phyloP scores from a whole-genome alignment of 1,140 invertebrate genomes.

The Brachionus rubens region DNA sequence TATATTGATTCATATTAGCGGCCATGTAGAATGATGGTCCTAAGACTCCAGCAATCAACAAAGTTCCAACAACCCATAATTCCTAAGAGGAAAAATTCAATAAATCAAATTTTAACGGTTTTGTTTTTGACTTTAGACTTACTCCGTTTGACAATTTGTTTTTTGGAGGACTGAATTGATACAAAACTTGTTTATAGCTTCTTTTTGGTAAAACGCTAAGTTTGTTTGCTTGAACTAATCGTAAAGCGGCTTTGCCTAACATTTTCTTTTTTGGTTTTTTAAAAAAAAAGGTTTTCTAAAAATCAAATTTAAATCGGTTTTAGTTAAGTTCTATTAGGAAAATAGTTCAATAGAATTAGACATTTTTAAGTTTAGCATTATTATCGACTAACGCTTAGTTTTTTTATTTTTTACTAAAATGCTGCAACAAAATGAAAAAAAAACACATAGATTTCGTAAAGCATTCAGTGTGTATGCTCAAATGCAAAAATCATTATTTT shows the following conservation, averaged over 20 bases:
- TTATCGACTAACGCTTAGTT: not conserved
- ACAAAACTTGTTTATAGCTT: conserved; percentile 23
- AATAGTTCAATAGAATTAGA: too few species aligned
- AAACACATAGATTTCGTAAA: too few species aligned
- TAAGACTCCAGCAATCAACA: not conserved
- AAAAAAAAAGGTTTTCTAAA: not conserved
- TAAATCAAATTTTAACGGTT: not conserved
- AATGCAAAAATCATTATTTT: too few species aligned
- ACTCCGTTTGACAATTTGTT: conserved; percentile 35
- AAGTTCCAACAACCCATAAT: not conserved
- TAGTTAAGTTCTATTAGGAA: not conserved
- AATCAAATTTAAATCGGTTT: not conserved
- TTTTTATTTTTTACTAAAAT: not conserved
- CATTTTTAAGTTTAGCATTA: too few species aligned
- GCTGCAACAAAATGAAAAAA: too few species aligned
- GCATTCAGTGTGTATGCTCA: too few species aligned
- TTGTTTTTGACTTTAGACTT: not conserved
- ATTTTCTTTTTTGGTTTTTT: conserved; percentile 24
- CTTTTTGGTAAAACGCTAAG: conserved; percentile 16
- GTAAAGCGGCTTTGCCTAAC: not conserved
- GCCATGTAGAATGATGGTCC: conserved; percentile 34
- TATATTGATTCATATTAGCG: conserved; percentile 1
- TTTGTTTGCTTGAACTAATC: conserved; percentile 27
- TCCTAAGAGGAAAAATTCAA: conserved; percentile 13
- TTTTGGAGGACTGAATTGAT: conserved; percentile 46